Base-by-base conservation (phyloP, 2,113 vertebrate species). In the Mormyrus lacerda region DNA sequence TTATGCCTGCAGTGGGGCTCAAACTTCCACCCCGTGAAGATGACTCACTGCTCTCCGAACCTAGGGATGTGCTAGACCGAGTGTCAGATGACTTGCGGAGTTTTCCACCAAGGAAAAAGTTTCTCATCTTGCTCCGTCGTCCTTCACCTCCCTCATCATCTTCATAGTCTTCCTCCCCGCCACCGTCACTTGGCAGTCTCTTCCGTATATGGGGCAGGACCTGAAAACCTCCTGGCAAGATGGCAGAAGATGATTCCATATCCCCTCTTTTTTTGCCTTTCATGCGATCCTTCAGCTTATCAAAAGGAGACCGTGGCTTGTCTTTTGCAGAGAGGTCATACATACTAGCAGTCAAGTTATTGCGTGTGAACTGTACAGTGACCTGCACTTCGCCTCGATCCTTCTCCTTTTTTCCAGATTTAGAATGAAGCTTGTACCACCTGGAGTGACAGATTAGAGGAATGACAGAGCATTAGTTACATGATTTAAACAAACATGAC, bases 301-400 rank as follows among this genome's bases (percentile, higher is more conserved):
- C 97, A 0, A 99, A 98, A 17, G 98, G 96, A 0, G 98, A 99
- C 87, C 97, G 97, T 0, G 97, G 96, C 90, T 99, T 99, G 93
- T 99, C 98, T 94, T 98, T 98, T 89, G 96, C 65, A 88, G 98
- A 99, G 89, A 99, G 96, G 95, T 99, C 98, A 0, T 98, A 99
- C 98, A 99, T 99, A 93, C 98, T 99, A 94, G 98, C 98, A 0
- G 98, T 98, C 92, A 99, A 94, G 95, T 93, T 99, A 95, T 97
- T 97, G 79, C 97, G 96, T 0, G 97, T 98, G 92, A 99, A 99
- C 94, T 97, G 98, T 89, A 98, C 95, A 13, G 96, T 97, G 89
- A 98, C 95, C 91, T 98, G 96, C 88, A 99, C 95, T 92, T 97
- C 97, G 0, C 98, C 98, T 0, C 98, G 97, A 3, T 99, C 98